Evolutionary conservation across 2,113 vertebrate species (phyloP), one percentile per base, ranked within the genome.

Genomic region (Parus major): DNA sequence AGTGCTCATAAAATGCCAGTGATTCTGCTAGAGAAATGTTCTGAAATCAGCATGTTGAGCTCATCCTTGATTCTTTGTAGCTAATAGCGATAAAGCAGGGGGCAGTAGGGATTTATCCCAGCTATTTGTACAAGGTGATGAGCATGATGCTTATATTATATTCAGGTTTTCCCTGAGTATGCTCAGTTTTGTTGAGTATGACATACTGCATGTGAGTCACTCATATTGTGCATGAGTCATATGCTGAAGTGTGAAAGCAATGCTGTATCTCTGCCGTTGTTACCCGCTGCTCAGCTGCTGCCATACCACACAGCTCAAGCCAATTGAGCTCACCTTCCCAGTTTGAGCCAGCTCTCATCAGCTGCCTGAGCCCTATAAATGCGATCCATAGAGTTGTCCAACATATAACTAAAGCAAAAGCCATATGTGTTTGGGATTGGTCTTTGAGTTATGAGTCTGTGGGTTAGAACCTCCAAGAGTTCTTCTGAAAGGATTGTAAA

Each of bases 231-330:
- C 82, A 94, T 96, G 93, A 96, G 85, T 96, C 92, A 96, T 96
- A 94, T 95, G 96, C 73, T 94, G 82, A 96, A 96, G 95, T 94
- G 93, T 96, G 95, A 96, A 96, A 96, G 92, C 93, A 95, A 53
- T 90, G 85, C 95, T 90, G 85, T 93, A 61, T 96, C 75, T 93
- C 88, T 96, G 96, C 59, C 3, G 42, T 73, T 90, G 93, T 92
- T 96, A 92, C 88, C 82, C 63, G 88, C 82, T 96, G 96, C 96
- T 96, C 95, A 95, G 71, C 90, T 94, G 90, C 93, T 96, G 95
- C 96, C 90, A 41, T 82, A 76, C 81, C 55, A 83, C 85, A 80
- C 24, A 95, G 63, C 88, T 92, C 66, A 90, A 96, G 85, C 85
- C 93, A 93, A 50, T 42, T 63, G 88, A 90, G 82, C 79, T 96